These are phyloP conservation scores for Tachystola acroxantha DNA, from an alignment of 2,888 invertebrate genomes.

Conservation along the genomic window DNA sequence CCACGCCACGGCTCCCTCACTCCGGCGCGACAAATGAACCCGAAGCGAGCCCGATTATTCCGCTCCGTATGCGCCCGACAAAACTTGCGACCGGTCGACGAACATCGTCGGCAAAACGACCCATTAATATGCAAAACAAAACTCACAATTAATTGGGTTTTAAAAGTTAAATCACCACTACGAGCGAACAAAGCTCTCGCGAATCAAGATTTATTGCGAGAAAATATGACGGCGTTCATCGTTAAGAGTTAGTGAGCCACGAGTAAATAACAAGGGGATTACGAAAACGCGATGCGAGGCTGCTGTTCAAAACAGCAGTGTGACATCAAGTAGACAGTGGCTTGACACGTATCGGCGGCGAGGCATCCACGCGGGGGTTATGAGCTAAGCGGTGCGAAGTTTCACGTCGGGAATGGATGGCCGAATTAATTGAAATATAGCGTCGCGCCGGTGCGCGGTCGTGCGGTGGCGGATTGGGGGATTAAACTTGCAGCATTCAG, in stretches of 20 bases:
- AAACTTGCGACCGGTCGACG: slow-evolving; percentile 35
- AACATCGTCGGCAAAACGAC: slow-evolving; percentile 31
- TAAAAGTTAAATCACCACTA: slow-evolving; percentile 45
- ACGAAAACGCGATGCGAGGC: slow-evolving; percentile 18
- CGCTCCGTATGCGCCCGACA: slow-evolving; percentile 38
- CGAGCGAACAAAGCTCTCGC: slow-evolving; percentile 32
- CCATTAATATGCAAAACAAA: slow-evolving; percentile 60
- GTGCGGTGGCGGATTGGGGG: slow-evolving; percentile 64
- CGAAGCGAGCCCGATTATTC: slow-evolving; percentile 43
- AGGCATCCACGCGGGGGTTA: slow-evolving; percentile 31
- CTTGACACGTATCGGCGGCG: slow-evolving; percentile 21
- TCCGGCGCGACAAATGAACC: slow-evolving; percentile 38
- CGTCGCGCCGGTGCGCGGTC: slow-evolving; percentile 61
- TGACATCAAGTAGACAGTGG: slow-evolving; percentile 31
- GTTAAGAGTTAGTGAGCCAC: slow-evolving; percentile 19
- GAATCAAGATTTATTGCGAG: slow-evolving; percentile 37
- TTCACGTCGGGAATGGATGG: slow-evolving; percentile 61
- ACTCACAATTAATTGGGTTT: slow-evolving; percentile 52
- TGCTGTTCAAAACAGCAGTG: slow-evolving; percentile 15
- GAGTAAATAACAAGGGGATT: slow-evolving; percentile 20
- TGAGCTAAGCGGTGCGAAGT: slow-evolving; percentile 56
- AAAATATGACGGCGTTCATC: slow-evolving; percentile 31
- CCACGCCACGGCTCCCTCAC: slow-evolving; percentile 15
- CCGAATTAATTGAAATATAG: slow-evolving; percentile 75
- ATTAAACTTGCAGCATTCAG: slow-evolving; percentile 69